Base-by-base conservation (phyloP, 1,140 invertebrate species). In the Monochamus saltuarius region DNA sequence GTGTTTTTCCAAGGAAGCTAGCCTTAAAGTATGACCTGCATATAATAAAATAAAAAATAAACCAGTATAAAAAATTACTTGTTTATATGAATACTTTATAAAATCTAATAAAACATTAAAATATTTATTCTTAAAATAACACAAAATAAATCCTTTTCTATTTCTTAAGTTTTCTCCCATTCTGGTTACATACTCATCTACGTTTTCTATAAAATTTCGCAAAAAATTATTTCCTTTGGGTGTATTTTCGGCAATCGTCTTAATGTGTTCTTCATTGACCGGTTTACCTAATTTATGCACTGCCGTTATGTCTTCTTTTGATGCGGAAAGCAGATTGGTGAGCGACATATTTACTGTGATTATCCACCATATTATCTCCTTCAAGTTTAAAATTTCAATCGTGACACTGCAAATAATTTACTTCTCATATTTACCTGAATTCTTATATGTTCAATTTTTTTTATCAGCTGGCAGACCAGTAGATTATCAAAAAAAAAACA, bases 231-330 rank as follows among this genome's bases (percentile, higher is more conserved):
- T 7, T 14, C 53, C 53, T 0, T 14, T 45, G 1, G 14, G 17
- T 16, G 19, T 17, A n/a, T 56, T 56, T 17, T 40, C 53, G 14
- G 38, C 37, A 16, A 34, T 56, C 10, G 14, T 19, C 11, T 51
- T 51, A 11, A 56, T 45, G 9, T 56, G 38, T 29, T 56, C 19
- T 8, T 56, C 53, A 34, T 45, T 34, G n/a, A 56, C 40, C 16
- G 19, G 7, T 36, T 45, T 42, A 29, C 36, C 6, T 3, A 56
- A 4, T 35, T 51, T 36, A 16, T 43, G 39, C n/a, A 9, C 45
- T 7, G 39, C 42, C 9, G 16, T 34, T 13, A 56, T 35, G 13
- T 29, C 8, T 34, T 35, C 40, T 29, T 29, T 29, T 29, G 22
- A 29, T 13, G 22, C 35, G 13, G 9, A 35, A n/a, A 39, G 17